These are phyloP conservation scores for Xenops minutus DNA, from an alignment of 2,797 vertebrate genomes.

Conservation along the genomic window DNA sequence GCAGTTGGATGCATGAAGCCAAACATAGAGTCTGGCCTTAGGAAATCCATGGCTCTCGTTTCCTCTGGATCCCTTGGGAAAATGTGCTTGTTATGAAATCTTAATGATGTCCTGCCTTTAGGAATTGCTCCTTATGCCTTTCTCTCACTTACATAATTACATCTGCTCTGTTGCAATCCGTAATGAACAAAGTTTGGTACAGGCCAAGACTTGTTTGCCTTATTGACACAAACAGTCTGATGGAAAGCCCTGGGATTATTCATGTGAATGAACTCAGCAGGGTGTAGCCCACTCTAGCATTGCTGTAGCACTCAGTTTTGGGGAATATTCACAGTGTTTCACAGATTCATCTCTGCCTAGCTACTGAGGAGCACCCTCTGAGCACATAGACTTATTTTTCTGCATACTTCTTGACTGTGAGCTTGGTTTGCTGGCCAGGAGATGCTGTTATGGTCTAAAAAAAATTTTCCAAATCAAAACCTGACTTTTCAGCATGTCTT, in stretches of 20 bases:
- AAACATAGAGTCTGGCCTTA: constrained; percentile 16
- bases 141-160: constrained; percentile 40
- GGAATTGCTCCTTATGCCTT: constrained; percentile 31
- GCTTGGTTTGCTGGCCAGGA: background rate
- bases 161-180: constrained; percentile 21
- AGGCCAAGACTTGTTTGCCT: constrained; percentile 42
- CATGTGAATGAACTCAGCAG: background rate
- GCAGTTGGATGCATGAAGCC: constrained; percentile 28
- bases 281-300: background rate
- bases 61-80: constrained; percentile 51
- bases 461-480: background rate
- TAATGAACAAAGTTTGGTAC: constrained; percentile 15
- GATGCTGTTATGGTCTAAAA: background rate
- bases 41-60: constrained; percentile 29
- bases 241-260: background rate
- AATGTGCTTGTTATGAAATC: constrained; percentile 50
- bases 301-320: background rate
- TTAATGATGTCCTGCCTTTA: constrained; percentile 55
- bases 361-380: background rate
- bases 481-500: background rate
- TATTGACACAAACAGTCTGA: constrained; percentile 50
- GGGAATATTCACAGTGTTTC: background rate
- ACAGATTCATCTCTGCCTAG: background rate
- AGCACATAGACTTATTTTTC: background rate
- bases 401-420: accelerated